phyloP scores from a whole-genome alignment of 1,140 invertebrate species.

The Meloidogyne floridensis region DNA sequence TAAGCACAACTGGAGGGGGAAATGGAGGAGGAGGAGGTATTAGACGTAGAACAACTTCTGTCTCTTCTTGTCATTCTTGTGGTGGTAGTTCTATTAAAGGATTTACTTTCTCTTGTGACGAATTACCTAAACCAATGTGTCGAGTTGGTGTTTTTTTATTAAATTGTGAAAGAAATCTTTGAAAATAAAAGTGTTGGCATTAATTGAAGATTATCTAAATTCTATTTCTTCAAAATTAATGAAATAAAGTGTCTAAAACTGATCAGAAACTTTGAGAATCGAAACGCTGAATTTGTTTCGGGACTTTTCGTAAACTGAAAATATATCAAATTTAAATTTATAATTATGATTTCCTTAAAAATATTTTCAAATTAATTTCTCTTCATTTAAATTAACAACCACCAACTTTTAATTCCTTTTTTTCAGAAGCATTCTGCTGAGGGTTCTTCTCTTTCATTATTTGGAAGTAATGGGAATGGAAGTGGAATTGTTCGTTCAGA shows the following conservation, averaged over 20 bases:
- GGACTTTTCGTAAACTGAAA: too few relatives aligned
- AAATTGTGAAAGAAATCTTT: background rate
- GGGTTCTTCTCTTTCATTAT: constrained; percentile 33
- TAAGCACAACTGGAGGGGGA: background rate
- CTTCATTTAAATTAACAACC: too few relatives aligned
- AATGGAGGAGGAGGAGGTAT: constrained; percentile 10
- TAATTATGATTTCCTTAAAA: too few relatives aligned
- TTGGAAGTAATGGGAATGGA: constrained; percentile 33
- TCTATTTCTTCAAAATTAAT: too few relatives aligned
- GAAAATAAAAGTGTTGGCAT: too few relatives aligned
- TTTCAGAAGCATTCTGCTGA: constrained; percentile 37
- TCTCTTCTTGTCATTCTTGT: constrained; percentile 20
- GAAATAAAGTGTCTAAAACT: too few relatives aligned
- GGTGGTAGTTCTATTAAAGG: constrained; percentile 24
- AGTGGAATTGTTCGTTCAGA: constrained; percentile 28
- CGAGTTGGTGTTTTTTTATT: constrained; percentile 17
- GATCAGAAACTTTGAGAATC: too few relatives aligned
- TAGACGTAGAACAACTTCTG: constrained; percentile 19
- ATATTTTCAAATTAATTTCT: too few relatives aligned
- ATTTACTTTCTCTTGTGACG: constrained; percentile 34
- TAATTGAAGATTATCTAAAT: too few relatives aligned
- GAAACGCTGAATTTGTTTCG: too few relatives aligned
- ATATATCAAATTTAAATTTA: background rate
- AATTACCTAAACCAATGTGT: constrained; percentile 47
- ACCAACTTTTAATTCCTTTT: background rate